Base-by-base conservation (phyloP, 2,888 invertebrate genomes). In the Spatulosminthurus flaviceps region DNA sequence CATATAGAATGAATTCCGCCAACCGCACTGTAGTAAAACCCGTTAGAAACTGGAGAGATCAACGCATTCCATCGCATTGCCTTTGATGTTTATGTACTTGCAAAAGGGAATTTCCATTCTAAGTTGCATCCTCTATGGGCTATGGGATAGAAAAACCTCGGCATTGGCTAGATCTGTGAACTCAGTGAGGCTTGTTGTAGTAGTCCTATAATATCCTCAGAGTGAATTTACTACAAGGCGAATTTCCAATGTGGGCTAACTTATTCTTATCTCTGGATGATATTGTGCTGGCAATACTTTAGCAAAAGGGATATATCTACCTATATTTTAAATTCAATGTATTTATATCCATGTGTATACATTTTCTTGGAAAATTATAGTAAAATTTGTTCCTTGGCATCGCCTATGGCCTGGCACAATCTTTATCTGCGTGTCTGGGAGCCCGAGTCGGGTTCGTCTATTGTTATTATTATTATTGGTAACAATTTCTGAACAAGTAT, bases 31-130 rank as follows among this genome's bases (percentile, higher is more conserved):
- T 11, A 51, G n/a, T 19, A 51, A 51, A 19, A n/a, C n/a, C n/a
- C n/a, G n/a, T 51, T 19, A 67, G 28, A 19, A 67, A 67, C 67
- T 67, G 28, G 28, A 67, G n/a, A n/a, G 28, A 67, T 67, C 67
- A 67, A 28, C 19, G 26, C 67, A 67, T 67, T 67, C 67, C 67
- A 28, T 67, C 67, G 28, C 67, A 67, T 67, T 67, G 29, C 67
- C 67, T 67, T 67, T 67, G 29, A 28, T 67, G 67, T 67, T 67
- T 67, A 67, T 67, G 67, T 28, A 26, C 67, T 67, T 67, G 67
- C 64, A 67, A 19, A n/a, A 28, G 29, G 28, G 64, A 51, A n/a
- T n/a, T 51, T n/a, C 5, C 51, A 19, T 51, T 51, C n/a, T 41
- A 16, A 19, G n/a, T 2, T 51, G 51, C 34, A 51, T 51, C 51